Conservation (phyloP, 1,140 invertebrate genomes). For the Formica selysi region DNA sequence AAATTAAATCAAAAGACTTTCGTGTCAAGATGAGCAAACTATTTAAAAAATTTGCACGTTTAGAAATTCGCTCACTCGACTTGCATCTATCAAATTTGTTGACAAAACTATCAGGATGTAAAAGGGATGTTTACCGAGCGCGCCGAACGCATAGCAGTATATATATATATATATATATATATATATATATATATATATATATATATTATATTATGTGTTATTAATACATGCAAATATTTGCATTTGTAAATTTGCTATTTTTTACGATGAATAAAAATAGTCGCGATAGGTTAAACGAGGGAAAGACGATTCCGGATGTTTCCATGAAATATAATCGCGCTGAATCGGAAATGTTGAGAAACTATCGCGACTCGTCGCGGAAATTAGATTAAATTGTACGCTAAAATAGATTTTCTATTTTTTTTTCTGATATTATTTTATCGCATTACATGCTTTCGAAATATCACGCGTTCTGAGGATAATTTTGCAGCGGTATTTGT, state of each 20-base stretch:
- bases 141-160: background rate
- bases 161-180: background rate
- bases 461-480: conserved; percentile 28
- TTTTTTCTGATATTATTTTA: background rate
- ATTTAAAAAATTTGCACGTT: conserved; percentile 9
- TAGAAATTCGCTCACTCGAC: conserved; percentile 6
- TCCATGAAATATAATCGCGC: background rate
- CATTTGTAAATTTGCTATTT: conserved; percentile 8
- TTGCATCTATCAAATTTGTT: background rate
- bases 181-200: background rate
- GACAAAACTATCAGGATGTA: background rate
- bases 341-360: background rate
- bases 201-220: conserved; percentile 41
- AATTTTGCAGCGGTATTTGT: conserved; percentile 19
- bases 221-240: conserved; percentile 40
- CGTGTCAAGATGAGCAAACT: background rate
- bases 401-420: conserved; percentile 12
- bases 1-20: background rate
- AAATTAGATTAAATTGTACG: conserved; percentile 51
- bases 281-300: conserved; percentile 15
- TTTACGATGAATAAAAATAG: conserved; percentile 28
- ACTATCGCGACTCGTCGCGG: background rate
- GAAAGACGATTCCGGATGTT: conserved; percentile 14
- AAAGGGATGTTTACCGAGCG: conserved; percentile 31
- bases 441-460: conserved; percentile 37